Evolutionary conservation across 2,888 invertebrate genomes (phyloP).

Genomic region (Dioctria rufipes): DNA sequence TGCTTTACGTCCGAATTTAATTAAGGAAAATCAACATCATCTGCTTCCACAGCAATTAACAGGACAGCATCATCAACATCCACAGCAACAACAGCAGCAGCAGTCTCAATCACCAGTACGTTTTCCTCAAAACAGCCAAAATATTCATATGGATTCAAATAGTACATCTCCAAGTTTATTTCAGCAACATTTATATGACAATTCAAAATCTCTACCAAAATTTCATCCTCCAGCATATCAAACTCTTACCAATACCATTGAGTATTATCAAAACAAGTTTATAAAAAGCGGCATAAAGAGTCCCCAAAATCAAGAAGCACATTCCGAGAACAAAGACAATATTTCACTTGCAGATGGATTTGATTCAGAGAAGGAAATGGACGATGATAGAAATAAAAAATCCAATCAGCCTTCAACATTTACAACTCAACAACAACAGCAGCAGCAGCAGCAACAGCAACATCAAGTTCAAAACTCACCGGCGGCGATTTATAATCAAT

Average conservation of each 20-base stretch:
- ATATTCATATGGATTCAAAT: constrained; percentile 50
- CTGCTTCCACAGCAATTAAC: constrained; percentile 36
- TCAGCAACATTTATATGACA: constrained; percentile 55
- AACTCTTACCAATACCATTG: constrained; percentile 65
- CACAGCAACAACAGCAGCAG: constrained; percentile 64
- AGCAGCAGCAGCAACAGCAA: constrained; percentile 60
- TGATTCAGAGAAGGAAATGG: constrained; percentile 55
- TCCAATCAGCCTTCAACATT: background rate
- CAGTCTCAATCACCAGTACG: constrained; percentile 59
- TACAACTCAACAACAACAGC: constrained; percentile 58
- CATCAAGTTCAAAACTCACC: constrained; percentile 63
- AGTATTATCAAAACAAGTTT: constrained; percentile 70
- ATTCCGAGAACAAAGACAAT: background rate
- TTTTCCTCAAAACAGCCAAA: constrained; percentile 51
- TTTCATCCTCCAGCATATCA: constrained; percentile 58
- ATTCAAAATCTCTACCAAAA: constrained; percentile 53
- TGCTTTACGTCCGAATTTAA: constrained; percentile 54
- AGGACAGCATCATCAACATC: constrained; percentile 60
- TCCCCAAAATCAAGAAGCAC: constrained; percentile 19
- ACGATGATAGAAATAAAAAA: constrained; percentile 62
- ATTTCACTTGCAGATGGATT: constrained; percentile 6
- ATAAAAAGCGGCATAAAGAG: constrained; percentile 61
- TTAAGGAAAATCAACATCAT: constrained; percentile 53
- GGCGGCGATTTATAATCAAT: constrained; percentile 69
- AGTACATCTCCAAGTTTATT: constrained; percentile 52